Conservation (phyloP, 2,113 vertebrate genomes). For the Thamnophis sirtalis region DNA sequence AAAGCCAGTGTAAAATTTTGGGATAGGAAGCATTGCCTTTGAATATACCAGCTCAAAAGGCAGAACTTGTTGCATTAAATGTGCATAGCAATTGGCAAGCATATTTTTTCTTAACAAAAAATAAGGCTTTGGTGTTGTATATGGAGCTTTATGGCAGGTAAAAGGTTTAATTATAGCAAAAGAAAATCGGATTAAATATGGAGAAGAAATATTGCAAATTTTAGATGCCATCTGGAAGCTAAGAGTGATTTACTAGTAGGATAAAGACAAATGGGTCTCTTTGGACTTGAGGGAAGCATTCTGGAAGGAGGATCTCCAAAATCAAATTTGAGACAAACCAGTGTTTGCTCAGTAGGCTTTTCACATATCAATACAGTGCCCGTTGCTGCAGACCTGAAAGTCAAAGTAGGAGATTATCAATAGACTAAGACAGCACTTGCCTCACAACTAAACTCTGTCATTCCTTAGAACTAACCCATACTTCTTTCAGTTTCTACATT, state of each 20-base stretch:
- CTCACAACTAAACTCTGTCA: not conserved
- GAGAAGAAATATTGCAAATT: not conserved
- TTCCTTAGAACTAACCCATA: not conserved
- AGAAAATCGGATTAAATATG: not conserved
- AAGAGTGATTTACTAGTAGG: not conserved
- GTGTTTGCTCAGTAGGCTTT: slow-evolving; percentile 67
- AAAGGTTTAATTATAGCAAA: not conserved
- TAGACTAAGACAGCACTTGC: not conserved
- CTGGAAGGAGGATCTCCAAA: not conserved
- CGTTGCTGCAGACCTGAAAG: slow-evolving; percentile 80
- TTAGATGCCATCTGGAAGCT: not conserved
- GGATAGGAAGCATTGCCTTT: not conserved
- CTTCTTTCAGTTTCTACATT: not conserved
- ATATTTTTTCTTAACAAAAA: not conserved
- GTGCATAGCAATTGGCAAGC: not conserved
- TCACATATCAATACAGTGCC: slow-evolving; percentile 74
- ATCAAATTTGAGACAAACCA: not conserved
- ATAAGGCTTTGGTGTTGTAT: not conserved
- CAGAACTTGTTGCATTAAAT: not conserved
- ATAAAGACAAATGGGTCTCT: not conserved
- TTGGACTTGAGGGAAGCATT: not conserved
- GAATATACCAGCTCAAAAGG: not conserved
- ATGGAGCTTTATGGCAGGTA: not conserved
- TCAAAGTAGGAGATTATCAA: accelerated
- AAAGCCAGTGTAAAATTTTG: not conserved